phyloP scores from a whole-genome alignment of 2,888 invertebrate species.

The Strigamia maritima region DNA sequence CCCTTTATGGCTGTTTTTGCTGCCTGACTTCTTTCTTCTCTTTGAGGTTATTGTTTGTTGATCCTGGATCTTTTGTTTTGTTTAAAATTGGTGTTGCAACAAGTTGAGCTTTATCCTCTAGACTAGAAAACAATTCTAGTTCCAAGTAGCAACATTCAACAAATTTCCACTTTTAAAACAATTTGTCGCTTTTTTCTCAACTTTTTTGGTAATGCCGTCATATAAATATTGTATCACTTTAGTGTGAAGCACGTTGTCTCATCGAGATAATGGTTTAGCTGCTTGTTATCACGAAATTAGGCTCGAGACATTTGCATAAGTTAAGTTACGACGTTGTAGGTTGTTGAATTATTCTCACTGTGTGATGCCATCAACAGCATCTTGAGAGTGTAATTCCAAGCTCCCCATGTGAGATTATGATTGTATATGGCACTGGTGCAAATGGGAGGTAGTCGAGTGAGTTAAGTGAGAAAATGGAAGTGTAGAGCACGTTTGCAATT shows the following conservation, averaged over 20 bases:
- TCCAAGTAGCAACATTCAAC: too few relatives aligned
- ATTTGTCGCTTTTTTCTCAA: too few relatives aligned
- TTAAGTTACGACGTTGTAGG: background rate
- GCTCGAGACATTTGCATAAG: background rate
- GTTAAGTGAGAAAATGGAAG: constrained; percentile 13
- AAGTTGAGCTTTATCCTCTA: too few relatives aligned
- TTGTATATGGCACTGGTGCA: background rate
- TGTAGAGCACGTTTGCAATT: background rate
- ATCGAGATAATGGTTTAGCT: background rate
- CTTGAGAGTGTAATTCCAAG: background rate
- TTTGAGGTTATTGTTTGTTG: too few relatives aligned
- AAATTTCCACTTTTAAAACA: background rate
- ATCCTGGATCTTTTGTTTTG: too few relatives aligned
- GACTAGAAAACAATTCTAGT: too few relatives aligned
- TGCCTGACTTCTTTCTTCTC: too few relatives aligned
- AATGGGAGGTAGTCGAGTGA: background rate
- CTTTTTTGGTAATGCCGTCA: too few relatives aligned
- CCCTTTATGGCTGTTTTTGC: too few relatives aligned
- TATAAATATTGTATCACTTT: background rate
- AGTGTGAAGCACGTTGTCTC: background rate
- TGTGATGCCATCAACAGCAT: constrained; percentile 2
- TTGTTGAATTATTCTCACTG: constrained; percentile 20
- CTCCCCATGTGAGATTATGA: background rate
- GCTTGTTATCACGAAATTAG: background rate
- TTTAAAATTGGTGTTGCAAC: too few relatives aligned